Evolutionary conservation across 2,797 vertebrate genomes (phyloP).

Genomic region (Caiman crocodilus): DNA sequence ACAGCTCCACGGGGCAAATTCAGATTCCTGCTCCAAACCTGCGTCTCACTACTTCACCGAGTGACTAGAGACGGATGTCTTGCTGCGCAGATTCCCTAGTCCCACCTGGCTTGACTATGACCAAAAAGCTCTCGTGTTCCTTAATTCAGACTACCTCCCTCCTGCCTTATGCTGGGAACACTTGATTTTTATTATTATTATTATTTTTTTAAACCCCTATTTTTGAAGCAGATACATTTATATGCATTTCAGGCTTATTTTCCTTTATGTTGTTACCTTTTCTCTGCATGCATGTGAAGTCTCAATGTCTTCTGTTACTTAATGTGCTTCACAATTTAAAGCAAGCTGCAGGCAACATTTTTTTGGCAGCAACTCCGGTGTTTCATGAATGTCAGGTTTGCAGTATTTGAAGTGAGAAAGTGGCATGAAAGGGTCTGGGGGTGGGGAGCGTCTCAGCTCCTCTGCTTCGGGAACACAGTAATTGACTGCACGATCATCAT

Average conservation of each 20-base stretch:
- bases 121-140: not conserved
- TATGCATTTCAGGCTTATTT: not conserved
- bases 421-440: too few species aligned
- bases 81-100: not conserved
- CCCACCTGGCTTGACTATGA: not conserved
- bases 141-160: not conserved
- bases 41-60: not conserved
- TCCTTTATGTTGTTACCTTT: not conserved
- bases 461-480: not conserved
- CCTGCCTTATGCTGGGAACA: not conserved
- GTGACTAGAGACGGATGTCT: not conserved
- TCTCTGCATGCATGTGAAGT: not conserved
- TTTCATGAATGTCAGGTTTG: not conserved
- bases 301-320: not conserved
- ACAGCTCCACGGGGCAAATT: fast-evolving
- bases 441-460: not conserved
- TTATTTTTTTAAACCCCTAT: not conserved
- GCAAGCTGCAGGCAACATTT: not conserved
- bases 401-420: not conserved
- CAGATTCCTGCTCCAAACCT: not conserved
- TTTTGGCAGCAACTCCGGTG: not conserved
- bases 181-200: not conserved
- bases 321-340: not conserved
- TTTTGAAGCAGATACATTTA: not conserved
- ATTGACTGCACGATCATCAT: not conserved